Base-by-base conservation (phyloP, 2,888 invertebrate genomes). In the Heliconius cydno region DNA sequence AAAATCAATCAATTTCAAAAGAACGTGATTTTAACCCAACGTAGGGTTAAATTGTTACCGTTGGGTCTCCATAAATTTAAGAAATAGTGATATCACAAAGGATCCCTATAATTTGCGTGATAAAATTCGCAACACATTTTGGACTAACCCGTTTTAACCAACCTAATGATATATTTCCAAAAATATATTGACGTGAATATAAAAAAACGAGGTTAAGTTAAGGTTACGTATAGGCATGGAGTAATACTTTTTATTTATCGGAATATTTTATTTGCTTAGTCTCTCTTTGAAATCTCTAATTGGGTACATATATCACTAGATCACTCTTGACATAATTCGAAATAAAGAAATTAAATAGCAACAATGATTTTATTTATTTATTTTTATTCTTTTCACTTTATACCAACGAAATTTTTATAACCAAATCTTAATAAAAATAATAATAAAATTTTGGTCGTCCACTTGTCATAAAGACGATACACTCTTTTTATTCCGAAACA, bases 41-140 rank as follows among this genome's bases (percentile, higher is more conserved):
- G 38, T 34, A 65, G 22, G 74, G 63, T 75, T 38, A 65, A 75
- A 75, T 63, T 75, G 74, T 60, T 78, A 73, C 57, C 66, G 57
- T 38, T 52, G 66, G 38, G 52, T 25, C 66, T 34, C 67, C 78
- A 73, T 73, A 73, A 78, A 73, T 73, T 73, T 25, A 46, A 77
- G 74, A 63, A 75, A 75, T 75, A 75, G 63, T 65, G 65, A 75
- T 75, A 75, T 75, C 74, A 74, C 25, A 63, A 74, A 63, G 65
- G 41, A 60, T 63, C 74, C 65, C 74, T 63, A 12, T 75, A 75
- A 75, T 75, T 75, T 75, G 65, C 34, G 38, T 41, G 63, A 75
- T 75, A 75, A 75, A 75, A 75, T 75, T 75, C 74, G 25, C 72
- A 57, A 73, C 34, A 73, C 57, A 73, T 73, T 73, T 57, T 34